A percentile compares a stretch with the other conserved stretches of the same genome.
phyloP scores from a whole-genome alignment of 2,888 invertebrate species.

The Mongoloraphidia duomilia region DNA sequence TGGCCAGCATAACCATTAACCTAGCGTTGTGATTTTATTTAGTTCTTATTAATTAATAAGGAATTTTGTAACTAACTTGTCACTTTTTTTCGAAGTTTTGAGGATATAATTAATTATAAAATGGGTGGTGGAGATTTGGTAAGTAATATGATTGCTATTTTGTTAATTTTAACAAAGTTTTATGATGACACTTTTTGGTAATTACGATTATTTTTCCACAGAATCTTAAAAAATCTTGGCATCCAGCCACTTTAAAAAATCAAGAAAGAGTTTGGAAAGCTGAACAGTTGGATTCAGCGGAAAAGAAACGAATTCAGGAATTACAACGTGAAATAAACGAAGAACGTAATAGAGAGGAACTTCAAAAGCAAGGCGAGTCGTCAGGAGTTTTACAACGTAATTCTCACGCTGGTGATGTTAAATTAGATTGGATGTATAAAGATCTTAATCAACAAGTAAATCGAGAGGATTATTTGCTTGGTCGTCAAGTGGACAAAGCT shows the following conservation, averaged over 20 bases:
- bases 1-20: too few species aligned
- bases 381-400: slow-evolving; percentile 29
- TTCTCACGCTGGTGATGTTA: slow-evolving; percentile 17
- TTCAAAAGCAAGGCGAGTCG: slow-evolving; percentile 43
- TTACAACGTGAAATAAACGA: slow-evolving; percentile 50
- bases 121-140: too few species aligned
- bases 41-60: too few species aligned
- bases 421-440: slow-evolving; percentile 85
- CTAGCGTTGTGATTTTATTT: too few species aligned
- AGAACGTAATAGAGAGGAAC: slow-evolving; percentile 49
- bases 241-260: slow-evolving; percentile 61
- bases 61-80: too few species aligned
- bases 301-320: slow-evolving; percentile 50
- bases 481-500: slow-evolving; percentile 66
- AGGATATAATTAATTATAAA: too few species aligned
- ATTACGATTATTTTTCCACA: slow-evolving; percentile 19
- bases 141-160: too few species aligned
- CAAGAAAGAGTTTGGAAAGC: slow-evolving; percentile 69
- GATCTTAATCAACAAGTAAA: slow-evolving; percentile 49
- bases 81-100: too few species aligned
- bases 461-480: slow-evolving; percentile 78
- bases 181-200: slow-evolving; percentile 1
- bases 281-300: slow-evolving; percentile 55
- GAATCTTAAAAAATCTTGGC: slow-evolving; percentile 71
- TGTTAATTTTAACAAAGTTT: not conserved